Base-by-base conservation (phyloP, 2,888 invertebrate genomes). In the Emmelina monodactyla region DNA sequence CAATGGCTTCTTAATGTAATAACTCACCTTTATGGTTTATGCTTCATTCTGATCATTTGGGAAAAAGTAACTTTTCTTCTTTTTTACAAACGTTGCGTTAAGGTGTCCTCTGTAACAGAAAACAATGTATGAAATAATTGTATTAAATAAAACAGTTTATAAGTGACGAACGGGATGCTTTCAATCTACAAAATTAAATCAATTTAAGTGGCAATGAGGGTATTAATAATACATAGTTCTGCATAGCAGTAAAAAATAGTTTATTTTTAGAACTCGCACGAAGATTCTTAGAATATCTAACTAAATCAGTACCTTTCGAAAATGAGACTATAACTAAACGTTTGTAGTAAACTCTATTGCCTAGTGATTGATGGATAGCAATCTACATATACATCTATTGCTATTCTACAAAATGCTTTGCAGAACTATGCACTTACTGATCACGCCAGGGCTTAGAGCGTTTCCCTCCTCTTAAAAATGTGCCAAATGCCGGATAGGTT, bases 361-460 rank as follows among this genome's bases (percentile, higher is more conserved):
- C n/a, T n/a, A n/a, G n/a, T n/a, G 6, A 19, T 19, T 19, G 9
- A 6, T 9, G 19, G 9, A 19, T 6, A 19, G 9, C 5, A 19
- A 19, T 6, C 19, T 19, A 19, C 19, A 19, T 9, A 19, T 19
- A 6, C 9, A 19, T 19, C 19, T 19, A 19, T 19, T 19, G 35
- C 38, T 49, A 52, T 37, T 30, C 39, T 43, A 35, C 32, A 39
- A 33, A 45, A 51, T 49, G 60, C 58, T 56, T 63, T 75, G 78
- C 78, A 76, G 78, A 78, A 76, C 78, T 68, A 78, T 79, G 78
- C 78, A 76, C 78, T 79, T 70, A 79, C 78, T 64, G 58, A 53
- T 35, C 36, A 36, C 42, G 34, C 14, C 35, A 28, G 33, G 35
- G 37, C 40, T 51, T 47, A 53, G 33, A 53, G 40, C 3, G 52